Conservation (phyloP, 2,888 invertebrate species). For the Carpatolechia fugitivella region DNA sequence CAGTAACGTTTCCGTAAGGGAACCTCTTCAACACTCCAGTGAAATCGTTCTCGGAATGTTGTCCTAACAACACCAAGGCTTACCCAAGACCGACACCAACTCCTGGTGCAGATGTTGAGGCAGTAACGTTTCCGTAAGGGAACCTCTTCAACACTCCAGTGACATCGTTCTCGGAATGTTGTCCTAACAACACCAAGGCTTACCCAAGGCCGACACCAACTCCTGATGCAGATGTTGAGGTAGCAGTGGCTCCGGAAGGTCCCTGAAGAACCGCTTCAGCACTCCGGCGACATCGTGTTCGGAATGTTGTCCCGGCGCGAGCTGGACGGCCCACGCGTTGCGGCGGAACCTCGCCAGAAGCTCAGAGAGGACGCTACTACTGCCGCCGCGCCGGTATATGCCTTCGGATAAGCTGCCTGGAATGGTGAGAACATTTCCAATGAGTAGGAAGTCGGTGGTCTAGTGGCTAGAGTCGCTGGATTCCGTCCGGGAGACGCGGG, state of each 20-base stretch:
- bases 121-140: too few species aligned
- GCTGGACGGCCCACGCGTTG: slow-evolving; percentile 91
- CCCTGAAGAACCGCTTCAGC: slow-evolving; percentile 93
- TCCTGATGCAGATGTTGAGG: slow-evolving; percentile 84
- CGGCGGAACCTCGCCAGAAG: slow-evolving; percentile 86
- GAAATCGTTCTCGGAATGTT: too few species aligned
- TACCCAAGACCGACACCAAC: slow-evolving; percentile 77
- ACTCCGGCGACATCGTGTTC: slow-evolving; percentile 95
- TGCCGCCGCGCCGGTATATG: slow-evolving; percentile 92
- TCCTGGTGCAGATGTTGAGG: slow-evolving; percentile 83
- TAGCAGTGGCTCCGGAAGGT: slow-evolving; percentile 90
- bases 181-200: too few species aligned
- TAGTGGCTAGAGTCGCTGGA: too few species aligned
- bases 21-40: too few species aligned
- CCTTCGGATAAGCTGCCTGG: slow-evolving; percentile 91
- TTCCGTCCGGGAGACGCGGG: too few species aligned
- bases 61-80: too few species aligned
- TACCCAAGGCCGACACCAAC: slow-evolving; percentile 77
- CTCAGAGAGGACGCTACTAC: slow-evolving; percentile 85
- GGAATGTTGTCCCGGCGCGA: slow-evolving; percentile 85
- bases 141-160: too few species aligned
- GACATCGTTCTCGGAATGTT: too few species aligned
- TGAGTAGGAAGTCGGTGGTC: too few species aligned
- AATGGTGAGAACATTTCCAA: too few species aligned
- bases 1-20: too few species aligned